These are phyloP conservation scores for Alaudala cheleensis DNA, from an alignment of 2,113 vertebrate species.

Conservation along the genomic window DNA sequence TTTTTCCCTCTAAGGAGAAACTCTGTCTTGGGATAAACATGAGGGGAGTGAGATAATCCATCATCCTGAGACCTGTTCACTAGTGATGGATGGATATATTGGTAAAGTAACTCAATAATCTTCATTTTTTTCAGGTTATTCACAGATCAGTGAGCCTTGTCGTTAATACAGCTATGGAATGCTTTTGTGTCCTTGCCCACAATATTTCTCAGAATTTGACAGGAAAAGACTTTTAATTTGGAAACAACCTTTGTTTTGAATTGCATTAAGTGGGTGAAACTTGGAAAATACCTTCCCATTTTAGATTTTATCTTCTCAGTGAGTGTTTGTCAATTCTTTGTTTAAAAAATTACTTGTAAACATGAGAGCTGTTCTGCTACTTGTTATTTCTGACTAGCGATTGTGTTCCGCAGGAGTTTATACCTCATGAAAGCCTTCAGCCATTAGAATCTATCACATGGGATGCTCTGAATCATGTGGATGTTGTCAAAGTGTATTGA, in stretches of 20 bases:
- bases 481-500: background rate
- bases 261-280: background rate
- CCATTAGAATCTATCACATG: background rate
- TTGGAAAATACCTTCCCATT: background rate
- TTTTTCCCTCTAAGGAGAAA: constrained; percentile 62
- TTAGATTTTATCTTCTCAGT: background rate
- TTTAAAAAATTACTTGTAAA: background rate
- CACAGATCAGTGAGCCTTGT: constrained; percentile 86
- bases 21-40: constrained; percentile 69
- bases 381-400: background rate
- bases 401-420: background rate
- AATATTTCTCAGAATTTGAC: constrained; percentile 80
- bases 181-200: constrained; percentile 79
- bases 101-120: constrained; percentile 86
- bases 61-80: constrained; percentile 80
- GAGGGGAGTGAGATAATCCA: constrained; percentile 74
- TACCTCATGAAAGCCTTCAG: background rate
- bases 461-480: background rate
- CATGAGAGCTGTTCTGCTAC: background rate
- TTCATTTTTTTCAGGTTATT: constrained; percentile 82
- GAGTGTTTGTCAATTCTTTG: background rate
- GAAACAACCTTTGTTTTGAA: constrained; percentile 72
- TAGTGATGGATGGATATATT: constrained; percentile 86
- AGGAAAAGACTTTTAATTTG: constrained; percentile 77
- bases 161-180: constrained; percentile 83